These are phyloP conservation scores for Pangasius djambal DNA, from an alignment of 2,797 vertebrate species.

Conservation along the genomic window DNA sequence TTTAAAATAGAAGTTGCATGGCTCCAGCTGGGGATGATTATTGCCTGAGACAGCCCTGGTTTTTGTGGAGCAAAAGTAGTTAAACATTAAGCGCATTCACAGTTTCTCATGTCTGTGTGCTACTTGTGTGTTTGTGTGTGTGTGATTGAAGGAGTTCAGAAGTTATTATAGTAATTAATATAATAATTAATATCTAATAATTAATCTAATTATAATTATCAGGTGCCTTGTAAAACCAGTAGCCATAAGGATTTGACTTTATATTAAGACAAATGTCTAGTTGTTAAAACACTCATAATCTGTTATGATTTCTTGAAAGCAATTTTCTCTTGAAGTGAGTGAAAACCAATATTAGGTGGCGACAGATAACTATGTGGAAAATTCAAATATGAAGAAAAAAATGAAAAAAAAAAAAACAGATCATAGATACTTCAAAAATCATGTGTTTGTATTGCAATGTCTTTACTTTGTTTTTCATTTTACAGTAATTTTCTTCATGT, in stretches of 20 bases:
- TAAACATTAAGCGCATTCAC: background rate
- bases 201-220: no score
- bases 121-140: background rate
- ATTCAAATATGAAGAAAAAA: background rate
- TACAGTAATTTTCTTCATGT: background rate
- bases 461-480: background rate
- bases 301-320: background rate
- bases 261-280: background rate
- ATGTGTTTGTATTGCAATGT: background rate
- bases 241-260: background rate
- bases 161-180: background rate
- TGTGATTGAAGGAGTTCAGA: background rate
- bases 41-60: background rate
- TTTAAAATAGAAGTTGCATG: constrained; percentile 4
- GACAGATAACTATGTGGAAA: background rate
- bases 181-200: no score
- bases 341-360: background rate
- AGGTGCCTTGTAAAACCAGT: background rate
- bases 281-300: background rate
- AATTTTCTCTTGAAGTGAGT: background rate
- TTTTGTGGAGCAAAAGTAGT: constrained; percentile 1
- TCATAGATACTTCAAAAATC: background rate
- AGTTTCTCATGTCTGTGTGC: background rate
- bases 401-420: background rate
- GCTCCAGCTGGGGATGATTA: background rate